These are phyloP conservation scores for Myiotriccus ornatus DNA, from an alignment of 2,797 vertebrate genomes.

Conservation along the genomic window DNA sequence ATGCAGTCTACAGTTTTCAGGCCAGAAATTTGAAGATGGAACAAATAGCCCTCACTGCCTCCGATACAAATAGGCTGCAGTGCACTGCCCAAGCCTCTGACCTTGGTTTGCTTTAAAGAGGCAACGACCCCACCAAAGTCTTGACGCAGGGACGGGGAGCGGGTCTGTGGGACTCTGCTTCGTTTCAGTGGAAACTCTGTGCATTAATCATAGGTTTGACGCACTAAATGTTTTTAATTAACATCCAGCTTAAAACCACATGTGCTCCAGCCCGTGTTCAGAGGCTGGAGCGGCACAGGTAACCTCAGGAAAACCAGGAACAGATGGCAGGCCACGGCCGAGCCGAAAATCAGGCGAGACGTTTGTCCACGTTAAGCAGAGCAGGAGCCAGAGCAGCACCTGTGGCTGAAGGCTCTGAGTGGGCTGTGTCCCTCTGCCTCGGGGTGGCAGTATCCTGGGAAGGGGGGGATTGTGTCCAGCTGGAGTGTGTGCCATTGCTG, in stretches of 20 bases:
- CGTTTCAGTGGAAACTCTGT: conserved; percentile 66
- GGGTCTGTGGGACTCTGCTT: conserved; percentile 62
- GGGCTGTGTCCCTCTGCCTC: too few relatives aligned
- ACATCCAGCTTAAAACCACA: conserved; percentile 74
- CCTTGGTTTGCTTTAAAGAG: not conserved
- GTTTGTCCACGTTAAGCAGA: not conserved
- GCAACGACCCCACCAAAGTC: not conserved
- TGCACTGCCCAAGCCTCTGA: not conserved
- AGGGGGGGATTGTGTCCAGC: not conserved
- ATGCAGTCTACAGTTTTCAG: not conserved
- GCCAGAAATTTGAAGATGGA: conserved; percentile 4
- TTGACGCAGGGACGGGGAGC: not conserved
- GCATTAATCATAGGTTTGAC: conserved; percentile 72
- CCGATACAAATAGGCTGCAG: not conserved
- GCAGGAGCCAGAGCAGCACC: conserved; percentile 12
- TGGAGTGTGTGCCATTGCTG: accelerated
- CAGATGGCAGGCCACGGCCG: conserved; percentile 61
- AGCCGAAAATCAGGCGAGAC: not conserved
- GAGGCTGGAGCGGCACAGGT: conserved; percentile 67
- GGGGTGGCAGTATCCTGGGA: accelerated
- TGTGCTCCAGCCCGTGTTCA: conserved; percentile 64
- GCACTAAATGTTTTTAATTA: conserved; percentile 76
- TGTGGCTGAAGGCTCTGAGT: not conserved
- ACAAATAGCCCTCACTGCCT: not conserved
- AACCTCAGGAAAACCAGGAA: conserved; percentile 67